A percentile compares a stretch with the other conserved stretches of the same genome.
phyloP scores from a whole-genome alignment of 2,888 invertebrate species.

The Eristalis tenax region DNA sequence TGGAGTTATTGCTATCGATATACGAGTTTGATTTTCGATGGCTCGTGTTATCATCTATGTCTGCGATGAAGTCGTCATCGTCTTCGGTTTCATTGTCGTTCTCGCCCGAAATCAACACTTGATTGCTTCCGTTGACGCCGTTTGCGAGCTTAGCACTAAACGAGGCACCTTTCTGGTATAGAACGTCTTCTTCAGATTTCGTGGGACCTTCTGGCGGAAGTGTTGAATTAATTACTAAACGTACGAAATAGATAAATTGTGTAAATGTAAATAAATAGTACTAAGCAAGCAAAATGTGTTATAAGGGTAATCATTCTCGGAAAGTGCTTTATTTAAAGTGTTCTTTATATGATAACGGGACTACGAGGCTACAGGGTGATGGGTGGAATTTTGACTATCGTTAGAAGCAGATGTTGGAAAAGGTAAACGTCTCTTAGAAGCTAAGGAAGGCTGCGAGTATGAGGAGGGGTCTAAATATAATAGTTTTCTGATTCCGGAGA shows the following conservation, averaged over 20 bases:
- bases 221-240: conserved; percentile 88
- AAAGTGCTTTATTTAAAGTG: not conserved
- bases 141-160: conserved; percentile 88
- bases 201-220: conserved; percentile 83
- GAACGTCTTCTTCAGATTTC: conserved; percentile 86
- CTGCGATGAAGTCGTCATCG: conserved; percentile 65
- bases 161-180: conserved; percentile 90
- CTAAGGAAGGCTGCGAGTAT: too few relatives aligned
- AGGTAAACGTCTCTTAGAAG: too few relatives aligned
- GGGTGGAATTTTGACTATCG: too few relatives aligned
- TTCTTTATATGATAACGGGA: too few relatives aligned
- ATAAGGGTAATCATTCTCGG: not conserved
- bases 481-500: too few relatives aligned
- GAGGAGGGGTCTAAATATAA: too few relatives aligned
- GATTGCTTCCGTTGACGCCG: conserved; percentile 73
- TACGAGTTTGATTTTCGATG: conserved; percentile 54
- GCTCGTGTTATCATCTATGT: conserved; percentile 33
- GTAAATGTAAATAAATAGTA: not conserved
- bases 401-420: too few relatives aligned
- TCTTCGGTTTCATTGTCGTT: conserved; percentile 70
- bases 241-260: not conserved
- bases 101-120: conserved; percentile 52
- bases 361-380: too few relatives aligned
- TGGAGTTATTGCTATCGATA: conserved; percentile 76
- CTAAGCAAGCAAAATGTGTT: not conserved